Conservation (phyloP, 92 coral and sea anemone species). For the Parazoanthus darwini region DNA sequence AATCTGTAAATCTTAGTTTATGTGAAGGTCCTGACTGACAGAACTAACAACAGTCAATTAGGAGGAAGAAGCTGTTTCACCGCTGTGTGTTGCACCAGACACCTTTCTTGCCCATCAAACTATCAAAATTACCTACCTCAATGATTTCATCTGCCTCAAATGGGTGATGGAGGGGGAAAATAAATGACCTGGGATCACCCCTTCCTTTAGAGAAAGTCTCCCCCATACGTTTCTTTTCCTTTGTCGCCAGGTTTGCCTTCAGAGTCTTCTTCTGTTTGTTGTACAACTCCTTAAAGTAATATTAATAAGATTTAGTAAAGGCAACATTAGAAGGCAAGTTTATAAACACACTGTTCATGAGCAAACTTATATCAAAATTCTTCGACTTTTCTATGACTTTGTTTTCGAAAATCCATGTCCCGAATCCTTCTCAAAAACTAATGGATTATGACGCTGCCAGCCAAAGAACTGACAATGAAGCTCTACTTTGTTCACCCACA, state of each 20-base stretch:
- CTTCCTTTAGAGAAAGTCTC: conserved; percentile 81
- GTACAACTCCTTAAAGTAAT: conserved; percentile 67
- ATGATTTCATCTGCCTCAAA: conserved; percentile 52
- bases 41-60: background rate
- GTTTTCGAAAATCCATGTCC: no score
- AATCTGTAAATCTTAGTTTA: no score
- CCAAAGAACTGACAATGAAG: no score
- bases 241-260: conserved; percentile 62
- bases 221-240: conserved; percentile 75
- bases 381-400: no score
- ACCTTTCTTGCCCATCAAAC: background rate
- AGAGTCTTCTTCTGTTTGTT: conserved; percentile 85
- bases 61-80: background rate
- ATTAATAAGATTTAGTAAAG: background rate
- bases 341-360: no score
- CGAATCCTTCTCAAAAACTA: no score
- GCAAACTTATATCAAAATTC: no score
- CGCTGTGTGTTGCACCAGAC: no score
- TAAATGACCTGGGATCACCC: conserved; percentile 50
- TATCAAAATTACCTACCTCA: conserved; percentile 51
- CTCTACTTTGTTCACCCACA: no score
- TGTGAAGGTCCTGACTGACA: no score
- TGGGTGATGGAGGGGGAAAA: conserved; percentile 61
- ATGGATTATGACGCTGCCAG: no score
- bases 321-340: background rate